Percentiles rank a stretch among this genome's conserved stretches.
These are phyloP conservation scores for Apoda limacodes DNA, from an alignment of 2,888 invertebrate genomes.

Conservation along the genomic window DNA sequence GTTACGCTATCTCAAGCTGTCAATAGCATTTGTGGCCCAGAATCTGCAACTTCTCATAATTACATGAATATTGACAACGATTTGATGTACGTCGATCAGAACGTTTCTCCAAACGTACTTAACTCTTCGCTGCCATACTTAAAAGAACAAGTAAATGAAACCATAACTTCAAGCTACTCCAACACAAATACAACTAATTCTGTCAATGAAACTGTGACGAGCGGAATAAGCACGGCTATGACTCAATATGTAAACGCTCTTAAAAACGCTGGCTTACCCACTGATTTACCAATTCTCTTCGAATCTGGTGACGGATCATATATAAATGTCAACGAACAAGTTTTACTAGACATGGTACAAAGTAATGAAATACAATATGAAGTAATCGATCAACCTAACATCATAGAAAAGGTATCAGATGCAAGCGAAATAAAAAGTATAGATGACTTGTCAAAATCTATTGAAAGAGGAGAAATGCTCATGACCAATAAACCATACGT, in stretches of 20 bases:
- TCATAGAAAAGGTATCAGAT: slow-evolving; percentile 60
- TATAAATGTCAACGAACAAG: slow-evolving; percentile 74
- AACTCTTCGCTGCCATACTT: slow-evolving; percentile 39
- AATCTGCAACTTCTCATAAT: slow-evolving; percentile 32
- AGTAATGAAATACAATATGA: slow-evolving; percentile 65
- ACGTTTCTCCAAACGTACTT: slow-evolving; percentile 40
- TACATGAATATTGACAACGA: slow-evolving; percentile 54
- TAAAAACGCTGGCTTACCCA: slow-evolving; percentile 57
- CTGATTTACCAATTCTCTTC: slow-evolving; percentile 69
- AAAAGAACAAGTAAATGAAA: slow-evolving; percentile 43
- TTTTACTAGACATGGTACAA: slow-evolving; percentile 66
- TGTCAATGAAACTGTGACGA: slow-evolving; percentile 28
- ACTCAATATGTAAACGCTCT: slow-evolving; percentile 62
- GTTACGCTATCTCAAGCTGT: slow-evolving; percentile 58
- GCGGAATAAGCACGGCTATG: slow-evolving; percentile 50
- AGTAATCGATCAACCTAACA: slow-evolving; percentile 63
- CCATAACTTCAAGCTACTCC: slow-evolving; percentile 40
- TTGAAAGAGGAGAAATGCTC: slow-evolving; percentile 56
- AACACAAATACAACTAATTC: slow-evolving; percentile 33
- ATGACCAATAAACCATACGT: slow-evolving; percentile 40
- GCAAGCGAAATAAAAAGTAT: slow-evolving; percentile 64
- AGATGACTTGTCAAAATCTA: slow-evolving; percentile 60
- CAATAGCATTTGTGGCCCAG: slow-evolving; percentile 55
- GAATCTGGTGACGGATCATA: slow-evolving; percentile 75
- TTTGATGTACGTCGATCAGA: slow-evolving; percentile 55